These are phyloP conservation scores for Pituophis catenifer DNA, from an alignment of 2,113 vertebrate genomes.

Conservation along the genomic window DNA sequence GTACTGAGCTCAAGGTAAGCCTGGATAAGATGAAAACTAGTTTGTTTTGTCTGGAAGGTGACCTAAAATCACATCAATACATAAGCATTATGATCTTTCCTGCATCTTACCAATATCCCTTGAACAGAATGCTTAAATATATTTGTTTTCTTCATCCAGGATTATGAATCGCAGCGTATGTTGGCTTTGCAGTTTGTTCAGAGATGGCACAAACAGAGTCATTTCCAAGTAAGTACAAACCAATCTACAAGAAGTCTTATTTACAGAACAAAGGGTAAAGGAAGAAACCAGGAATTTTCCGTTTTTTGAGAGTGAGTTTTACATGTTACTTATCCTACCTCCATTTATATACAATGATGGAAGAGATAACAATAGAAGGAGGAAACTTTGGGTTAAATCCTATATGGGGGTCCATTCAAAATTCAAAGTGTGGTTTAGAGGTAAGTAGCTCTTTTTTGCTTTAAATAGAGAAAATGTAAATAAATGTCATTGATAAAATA, in stretches of 20 bases:
- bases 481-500: neutral
- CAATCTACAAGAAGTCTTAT: neutral
- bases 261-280: neutral
- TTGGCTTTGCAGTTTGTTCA: slow-evolving; percentile 63
- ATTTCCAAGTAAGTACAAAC: slow-evolving; percentile 61
- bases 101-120: neutral
- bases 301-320: neutral
- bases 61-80: neutral
- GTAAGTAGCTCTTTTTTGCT: neutral
- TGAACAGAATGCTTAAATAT: slow-evolving; percentile 2
- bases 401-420: too few species aligned
- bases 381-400: neutral
- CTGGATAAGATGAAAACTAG: neutral
- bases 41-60: neutral
- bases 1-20: neutral
- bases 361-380: neutral
- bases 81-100: neutral
- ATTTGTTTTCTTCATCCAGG: slow-evolving; percentile 46
- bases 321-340: too few species aligned
- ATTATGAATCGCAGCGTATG: slow-evolving; percentile 57
- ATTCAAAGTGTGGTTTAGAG: neutral
- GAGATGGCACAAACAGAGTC: slow-evolving; percentile 42
- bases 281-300: neutral
- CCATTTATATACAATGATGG: neutral
- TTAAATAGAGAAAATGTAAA: neutral